phyloP scores from a whole-genome alignment of 2,113 vertebrate species.

The Nothoprocta pentlandii region DNA sequence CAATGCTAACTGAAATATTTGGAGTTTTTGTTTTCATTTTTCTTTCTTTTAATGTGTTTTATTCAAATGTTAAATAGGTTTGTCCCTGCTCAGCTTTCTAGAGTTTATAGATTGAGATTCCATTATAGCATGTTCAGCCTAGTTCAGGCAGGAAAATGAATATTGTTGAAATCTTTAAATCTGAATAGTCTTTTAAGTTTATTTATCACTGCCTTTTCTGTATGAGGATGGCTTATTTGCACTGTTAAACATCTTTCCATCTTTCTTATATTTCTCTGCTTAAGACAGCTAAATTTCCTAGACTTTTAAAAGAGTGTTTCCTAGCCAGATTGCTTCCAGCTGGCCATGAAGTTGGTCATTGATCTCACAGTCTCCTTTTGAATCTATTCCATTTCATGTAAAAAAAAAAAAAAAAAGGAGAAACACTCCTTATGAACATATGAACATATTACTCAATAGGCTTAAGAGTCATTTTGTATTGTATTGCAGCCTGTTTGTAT shows the following conservation, averaged over 20 bases:
- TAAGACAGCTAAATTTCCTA: not conserved
- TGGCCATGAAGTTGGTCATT: not conserved
- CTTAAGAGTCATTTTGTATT: not conserved
- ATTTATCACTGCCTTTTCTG: not conserved
- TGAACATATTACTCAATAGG: not conserved
- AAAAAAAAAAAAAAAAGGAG: not conserved
- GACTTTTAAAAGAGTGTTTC: not conserved
- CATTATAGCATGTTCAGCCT: not conserved
- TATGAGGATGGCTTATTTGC: not conserved
- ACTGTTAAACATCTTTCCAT: not conserved
- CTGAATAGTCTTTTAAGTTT: not conserved
- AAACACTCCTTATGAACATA: accelerated
- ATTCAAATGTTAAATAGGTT: not conserved
- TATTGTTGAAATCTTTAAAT: not conserved
- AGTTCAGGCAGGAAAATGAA: not conserved
- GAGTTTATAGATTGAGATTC: not conserved
- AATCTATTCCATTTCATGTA: not conserved
- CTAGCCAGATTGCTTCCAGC: not conserved
- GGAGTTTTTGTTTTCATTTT: not conserved
- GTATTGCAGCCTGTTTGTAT: not conserved
- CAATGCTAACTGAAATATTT: not conserved
- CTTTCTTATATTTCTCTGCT: not conserved
- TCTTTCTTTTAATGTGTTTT: not conserved
- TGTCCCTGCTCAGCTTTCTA: not conserved
- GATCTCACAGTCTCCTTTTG: not conserved